phyloP scores from a whole-genome alignment of 1,140 invertebrate genomes.

The Tenebrio molitor region DNA sequence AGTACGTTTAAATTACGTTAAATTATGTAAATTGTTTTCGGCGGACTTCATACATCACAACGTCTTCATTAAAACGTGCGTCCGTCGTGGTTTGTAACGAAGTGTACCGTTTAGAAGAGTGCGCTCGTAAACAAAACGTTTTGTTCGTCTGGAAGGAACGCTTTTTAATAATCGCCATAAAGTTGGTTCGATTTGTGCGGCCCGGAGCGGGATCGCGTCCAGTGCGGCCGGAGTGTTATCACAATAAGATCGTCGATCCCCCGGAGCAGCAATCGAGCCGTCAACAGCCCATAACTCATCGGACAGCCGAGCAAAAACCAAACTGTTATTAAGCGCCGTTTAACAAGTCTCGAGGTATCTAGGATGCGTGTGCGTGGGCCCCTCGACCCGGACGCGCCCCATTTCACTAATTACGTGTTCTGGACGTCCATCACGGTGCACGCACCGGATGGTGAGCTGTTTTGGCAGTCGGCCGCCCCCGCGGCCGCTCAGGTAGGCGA shows the following conservation, averaged over 20 bases:
- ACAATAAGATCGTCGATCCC: slow-evolving; percentile 25
- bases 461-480: slow-evolving; percentile 36
- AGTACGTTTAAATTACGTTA: slow-evolving; percentile 23
- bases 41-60: not conserved
- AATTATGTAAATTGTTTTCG: slow-evolving; percentile 38
- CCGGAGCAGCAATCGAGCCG: slow-evolving; percentile 19
- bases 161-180: too few species aligned
- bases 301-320: not conserved
- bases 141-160: too few species aligned
- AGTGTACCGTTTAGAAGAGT: too few species aligned
- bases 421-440: slow-evolving; percentile 24
- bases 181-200: too few species aligned
- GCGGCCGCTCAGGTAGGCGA: slow-evolving; percentile 2
- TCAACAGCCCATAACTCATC: slow-evolving; percentile 42
- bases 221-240: not conserved
- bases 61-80: slow-evolving; percentile 17
- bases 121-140: too few species aligned
- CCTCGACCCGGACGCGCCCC: not conserved
- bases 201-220: too few species aligned
- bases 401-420: slow-evolving; percentile 31
- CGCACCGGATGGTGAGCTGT: slow-evolving; percentile 21
- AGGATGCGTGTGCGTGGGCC: slow-evolving; percentile 6
- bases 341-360: not conserved
- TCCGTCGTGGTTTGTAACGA: too few species aligned
- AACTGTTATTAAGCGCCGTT: slow-evolving; percentile 11